Evolutionary conservation across 2,888 invertebrate species (phyloP).

Genomic region (Perizoma flavofasciatum): DNA sequence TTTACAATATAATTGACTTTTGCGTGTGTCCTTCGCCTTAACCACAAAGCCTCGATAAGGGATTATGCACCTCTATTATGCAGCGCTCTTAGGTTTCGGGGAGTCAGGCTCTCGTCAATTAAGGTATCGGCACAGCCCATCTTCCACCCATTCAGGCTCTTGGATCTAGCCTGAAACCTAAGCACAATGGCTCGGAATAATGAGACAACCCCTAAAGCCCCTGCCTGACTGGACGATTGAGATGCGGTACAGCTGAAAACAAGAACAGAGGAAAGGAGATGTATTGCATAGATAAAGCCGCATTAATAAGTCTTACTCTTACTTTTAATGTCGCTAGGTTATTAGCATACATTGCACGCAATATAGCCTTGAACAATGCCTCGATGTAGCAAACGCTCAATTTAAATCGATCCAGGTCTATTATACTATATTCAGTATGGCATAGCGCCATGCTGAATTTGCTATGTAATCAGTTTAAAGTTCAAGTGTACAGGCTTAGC

Average conservation of each 20-base stretch:
- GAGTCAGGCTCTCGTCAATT: slow-evolving; percentile 80
- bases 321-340: too few relatives aligned
- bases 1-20: background rate
- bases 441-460: too few relatives aligned
- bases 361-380: too few relatives aligned
- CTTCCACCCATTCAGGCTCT: slow-evolving; percentile 67
- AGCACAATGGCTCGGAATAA: slow-evolving; percentile 76
- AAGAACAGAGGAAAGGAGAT: too few relatives aligned
- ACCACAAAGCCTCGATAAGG: slow-evolving; percentile 67
- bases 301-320: too few relatives aligned
- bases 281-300: too few relatives aligned
- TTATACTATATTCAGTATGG: too few relatives aligned
- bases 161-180: slow-evolving; percentile 58
- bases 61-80: slow-evolving; percentile 81
- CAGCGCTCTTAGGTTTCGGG: slow-evolving; percentile 79
- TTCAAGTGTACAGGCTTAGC: too few relatives aligned
- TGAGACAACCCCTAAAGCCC: slow-evolving; percentile 61
- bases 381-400: too few relatives aligned
- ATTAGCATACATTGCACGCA: too few relatives aligned
- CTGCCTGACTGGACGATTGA: slow-evolving; percentile 28
- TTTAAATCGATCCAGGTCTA: too few relatives aligned
- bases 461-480: too few relatives aligned
- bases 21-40: slow-evolving; percentile 57
- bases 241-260: background rate
- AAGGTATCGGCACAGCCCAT: slow-evolving; percentile 77